These are phyloP conservation scores for Chironomus striatipennis DNA, from an alignment of 1,140 invertebrate genomes.

Conservation along the genomic window DNA sequence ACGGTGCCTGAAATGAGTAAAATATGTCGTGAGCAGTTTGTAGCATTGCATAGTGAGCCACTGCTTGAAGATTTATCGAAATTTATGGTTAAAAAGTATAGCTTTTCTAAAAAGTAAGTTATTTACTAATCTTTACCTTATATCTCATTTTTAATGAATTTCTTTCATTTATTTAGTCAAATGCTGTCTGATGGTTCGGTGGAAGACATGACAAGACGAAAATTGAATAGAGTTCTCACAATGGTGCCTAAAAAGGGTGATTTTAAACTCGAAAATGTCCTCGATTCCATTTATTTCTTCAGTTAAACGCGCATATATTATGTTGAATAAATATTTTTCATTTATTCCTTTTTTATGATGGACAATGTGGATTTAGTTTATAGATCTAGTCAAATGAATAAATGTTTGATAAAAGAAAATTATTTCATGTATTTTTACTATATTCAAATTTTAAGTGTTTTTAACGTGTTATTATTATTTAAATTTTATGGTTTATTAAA, in stretches of 20 bases:
- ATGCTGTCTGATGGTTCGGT: constrained; percentile 44
- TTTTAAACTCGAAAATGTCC: constrained; percentile 65
- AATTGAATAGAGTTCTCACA: constrained; percentile 51
- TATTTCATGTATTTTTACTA: too few relatives aligned
- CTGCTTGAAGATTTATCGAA: constrained; percentile 83
- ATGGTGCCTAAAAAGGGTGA: constrained; percentile 60
- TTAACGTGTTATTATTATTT: too few relatives aligned
- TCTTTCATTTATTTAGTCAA: constrained; percentile 41
- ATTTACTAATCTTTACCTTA: constrained; percentile 26
- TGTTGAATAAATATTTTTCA: too few relatives aligned
- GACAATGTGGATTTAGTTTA: background rate
- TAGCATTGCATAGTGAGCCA: constrained; percentile 84
- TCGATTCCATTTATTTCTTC: constrained; percentile 76
- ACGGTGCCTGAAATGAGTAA: constrained; percentile 84
- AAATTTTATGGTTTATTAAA: too few relatives aligned
- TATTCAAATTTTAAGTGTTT: too few relatives aligned
- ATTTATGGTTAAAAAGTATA: constrained; percentile 61
- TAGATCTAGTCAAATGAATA: background rate
- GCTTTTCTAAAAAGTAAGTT: constrained; percentile 48
- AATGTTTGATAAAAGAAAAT: background rate
- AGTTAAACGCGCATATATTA: constrained; percentile 46
- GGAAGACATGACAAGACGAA: constrained; percentile 47
- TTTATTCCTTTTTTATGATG: background rate
- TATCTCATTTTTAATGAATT: constrained; percentile 17
- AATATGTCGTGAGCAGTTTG: constrained; percentile 93